Base-by-base conservation (phyloP, 2,888 invertebrate species). In the Zygogramma bicolorata region DNA sequence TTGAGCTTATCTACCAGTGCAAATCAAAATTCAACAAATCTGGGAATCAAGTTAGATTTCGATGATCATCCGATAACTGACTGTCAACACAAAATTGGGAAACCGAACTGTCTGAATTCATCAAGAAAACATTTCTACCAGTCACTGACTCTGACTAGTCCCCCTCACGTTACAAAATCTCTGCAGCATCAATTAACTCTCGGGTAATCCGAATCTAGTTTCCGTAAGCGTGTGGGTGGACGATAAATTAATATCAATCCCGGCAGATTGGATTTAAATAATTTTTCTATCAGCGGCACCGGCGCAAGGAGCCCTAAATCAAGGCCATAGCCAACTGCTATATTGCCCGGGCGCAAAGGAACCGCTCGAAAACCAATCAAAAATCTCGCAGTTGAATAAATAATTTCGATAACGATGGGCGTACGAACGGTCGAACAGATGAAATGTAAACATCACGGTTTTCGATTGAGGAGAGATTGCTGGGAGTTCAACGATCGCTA, bases 281-380 rank as follows among this genome's bases (percentile, higher is more conserved):
- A 62, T 46, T 27, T 62, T 62, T 62, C 62, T 42, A 42, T 62
- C 62, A 27, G 62, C 62, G 62, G 62, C 62, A 34, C 29, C 27
- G 34, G 61, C 13, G n/a, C 27, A 53, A 53, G 53, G 2, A 53
- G 27, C 25, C 53, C n/a, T 27, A 53, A 53, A 53, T 53, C 53
- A 53, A 53, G 46, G 27, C 53, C 25, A n/a, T 22, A 2, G 53
- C 13, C 15, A 10, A 8, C 25, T 53, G 22, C 27, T 25, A 53
- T 53, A 53, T 53, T 53, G 22, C 53, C 22, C 27, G 13, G n/a
- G 5, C 53, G 53, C 25, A 53, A 53, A 53, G 53, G 53, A 13
- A 53, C 53, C 53, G 53, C 53, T 53, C 53, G 53, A 53, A 53
- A 53, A 53, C 53, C 53, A 53, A 53, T 53, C 53, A 53, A 27